Conservation (phyloP, 2,113 vertebrate genomes). For the Mesembrinibis cayennensis region DNA sequence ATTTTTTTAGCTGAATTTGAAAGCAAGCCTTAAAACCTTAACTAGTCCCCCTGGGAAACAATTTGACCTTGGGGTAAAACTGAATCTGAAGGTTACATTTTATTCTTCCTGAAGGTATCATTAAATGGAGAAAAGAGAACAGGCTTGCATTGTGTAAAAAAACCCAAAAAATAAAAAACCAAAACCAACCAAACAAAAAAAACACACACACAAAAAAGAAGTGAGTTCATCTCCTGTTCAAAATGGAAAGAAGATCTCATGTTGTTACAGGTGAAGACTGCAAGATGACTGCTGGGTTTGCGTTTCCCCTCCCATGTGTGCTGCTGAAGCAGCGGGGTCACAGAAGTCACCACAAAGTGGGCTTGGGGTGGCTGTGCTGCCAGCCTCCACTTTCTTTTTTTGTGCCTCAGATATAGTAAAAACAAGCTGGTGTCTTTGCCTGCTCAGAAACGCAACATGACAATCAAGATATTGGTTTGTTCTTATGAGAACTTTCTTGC, state of each 20-base stretch:
- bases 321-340: background rate
- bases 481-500: background rate
- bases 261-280: background rate
- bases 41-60: background rate
- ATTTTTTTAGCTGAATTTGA: background rate
- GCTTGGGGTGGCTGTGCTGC: background rate
- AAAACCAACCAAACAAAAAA: too few species aligned
- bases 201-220: background rate
- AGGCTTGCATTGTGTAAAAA: background rate
- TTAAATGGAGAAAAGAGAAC: background rate
- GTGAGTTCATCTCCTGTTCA: background rate
- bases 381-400: rapidly evolving
- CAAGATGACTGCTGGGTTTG: background rate
- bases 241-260: rapidly evolving
- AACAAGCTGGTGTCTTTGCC: background rate
- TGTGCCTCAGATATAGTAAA: rapidly evolving
- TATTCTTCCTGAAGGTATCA: background rate
- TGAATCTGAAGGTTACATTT: background rate
- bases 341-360: background rate
- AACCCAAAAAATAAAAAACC: background rate
- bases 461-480: background rate
- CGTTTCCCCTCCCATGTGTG: background rate
- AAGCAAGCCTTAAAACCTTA: background rate
- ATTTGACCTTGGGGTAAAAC: background rate
- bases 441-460: background rate